Evolutionary conservation across 2,888 invertebrate genomes (phyloP).

Genomic region (Zeuzera pyrina): DNA sequence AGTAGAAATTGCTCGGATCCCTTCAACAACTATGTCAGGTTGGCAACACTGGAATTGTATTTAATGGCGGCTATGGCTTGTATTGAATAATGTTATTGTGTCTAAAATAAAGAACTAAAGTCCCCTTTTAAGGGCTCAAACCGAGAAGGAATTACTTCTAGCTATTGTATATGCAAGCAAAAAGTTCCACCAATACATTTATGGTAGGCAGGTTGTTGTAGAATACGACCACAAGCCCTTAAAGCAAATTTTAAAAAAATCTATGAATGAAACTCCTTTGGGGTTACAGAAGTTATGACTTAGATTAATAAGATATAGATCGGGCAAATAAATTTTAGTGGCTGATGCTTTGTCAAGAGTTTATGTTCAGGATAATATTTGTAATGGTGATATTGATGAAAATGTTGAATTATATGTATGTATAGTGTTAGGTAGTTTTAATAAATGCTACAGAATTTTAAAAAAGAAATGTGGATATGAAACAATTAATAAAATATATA

Average conservation of each 20-base stretch:
- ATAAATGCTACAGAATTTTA: conserved; percentile 6
- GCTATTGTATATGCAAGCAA: conserved; percentile 14
- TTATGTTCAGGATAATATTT: conserved; percentile 9
- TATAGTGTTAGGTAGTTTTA: conserved; percentile 4
- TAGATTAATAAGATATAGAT: conserved; percentile 12
- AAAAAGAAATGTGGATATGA: conserved; percentile 3
- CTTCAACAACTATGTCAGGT: no score
- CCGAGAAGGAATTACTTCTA: conserved; percentile 15
- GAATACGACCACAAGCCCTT: conserved; percentile 18
- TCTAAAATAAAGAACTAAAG: no score
- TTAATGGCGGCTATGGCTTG: no score
- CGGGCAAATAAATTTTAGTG: conserved; percentile 13
- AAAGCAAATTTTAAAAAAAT: conserved; percentile 13
- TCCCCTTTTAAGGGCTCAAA: no score
- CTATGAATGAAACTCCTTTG: conserved; percentile 9
- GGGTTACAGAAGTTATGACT: conserved; percentile 13
- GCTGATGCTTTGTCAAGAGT: conserved; percentile 11
- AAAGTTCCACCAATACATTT: conserved; percentile 14
- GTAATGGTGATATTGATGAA: conserved; percentile 7
- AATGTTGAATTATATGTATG: conserved; percentile 9
- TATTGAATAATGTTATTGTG: no score
- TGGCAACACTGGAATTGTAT: no score
- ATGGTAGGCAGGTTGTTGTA: conserved; percentile 11
- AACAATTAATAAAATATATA: no score
- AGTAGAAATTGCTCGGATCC: no score